phyloP scores from a whole-genome alignment of 2,888 invertebrate genomes.

The Pammene fasciana region DNA sequence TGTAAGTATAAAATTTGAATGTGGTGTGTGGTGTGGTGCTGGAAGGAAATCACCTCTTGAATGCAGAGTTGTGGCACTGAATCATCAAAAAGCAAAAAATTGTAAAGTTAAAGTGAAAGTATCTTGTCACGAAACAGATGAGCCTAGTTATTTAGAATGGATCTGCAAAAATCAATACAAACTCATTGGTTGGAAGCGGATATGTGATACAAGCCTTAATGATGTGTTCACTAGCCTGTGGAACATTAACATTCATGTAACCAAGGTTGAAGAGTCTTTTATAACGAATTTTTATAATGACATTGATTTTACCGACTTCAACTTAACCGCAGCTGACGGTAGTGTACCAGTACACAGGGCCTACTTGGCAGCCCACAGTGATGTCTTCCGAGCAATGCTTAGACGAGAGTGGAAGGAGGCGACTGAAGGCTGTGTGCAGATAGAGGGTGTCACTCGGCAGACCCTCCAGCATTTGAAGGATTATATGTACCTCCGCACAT shows the following conservation, averaged over 20 bases:
- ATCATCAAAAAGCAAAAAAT: not conserved
- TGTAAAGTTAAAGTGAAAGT: conserved; percentile 5
- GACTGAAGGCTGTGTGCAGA: conserved; percentile 7
- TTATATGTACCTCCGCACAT: conserved; percentile 4
- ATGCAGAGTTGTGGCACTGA: conserved; percentile 4
- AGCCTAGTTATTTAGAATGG: conserved; percentile 3
- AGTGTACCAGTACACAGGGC: conserved; percentile 7
- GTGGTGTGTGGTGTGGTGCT: too few species aligned
- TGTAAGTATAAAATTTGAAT: not conserved
- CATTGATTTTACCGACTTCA: conserved; percentile 1
- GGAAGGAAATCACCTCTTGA: not conserved
- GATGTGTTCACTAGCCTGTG: not conserved
- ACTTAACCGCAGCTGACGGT: not conserved
- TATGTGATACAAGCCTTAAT: not conserved
- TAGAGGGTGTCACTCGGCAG: conserved; percentile 4
- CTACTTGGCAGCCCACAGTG: conserved; percentile 7
- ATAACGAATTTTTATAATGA: conserved; percentile 5
- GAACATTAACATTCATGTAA: conserved; percentile 6
- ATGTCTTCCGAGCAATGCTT: conserved; percentile 6
- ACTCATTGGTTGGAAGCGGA: not conserved
- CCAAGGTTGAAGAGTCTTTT: not conserved
- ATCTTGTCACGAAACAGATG: conserved; percentile 5
- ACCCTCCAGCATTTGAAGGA: conserved; percentile 12
- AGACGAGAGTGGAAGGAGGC: conserved; percentile 10
- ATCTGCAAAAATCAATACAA: not conserved